Percentiles rank a stretch among this genome's conserved stretches.
Conservation (phyloP, 2,888 invertebrate species). For the Amorpha juglandis region DNA sequence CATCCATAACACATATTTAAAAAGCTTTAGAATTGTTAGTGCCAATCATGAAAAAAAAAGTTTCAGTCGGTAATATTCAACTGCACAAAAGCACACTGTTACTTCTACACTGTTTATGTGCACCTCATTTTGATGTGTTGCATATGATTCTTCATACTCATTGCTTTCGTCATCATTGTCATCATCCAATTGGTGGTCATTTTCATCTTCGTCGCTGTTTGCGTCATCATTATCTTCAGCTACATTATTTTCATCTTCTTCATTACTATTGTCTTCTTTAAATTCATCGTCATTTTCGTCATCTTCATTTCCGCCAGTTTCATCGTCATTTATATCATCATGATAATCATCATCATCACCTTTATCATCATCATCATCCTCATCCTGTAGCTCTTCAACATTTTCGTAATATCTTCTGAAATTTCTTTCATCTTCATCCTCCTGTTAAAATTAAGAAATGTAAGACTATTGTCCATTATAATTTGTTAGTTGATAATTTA, state of each 20-base stretch:
- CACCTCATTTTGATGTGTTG: conserved; percentile 50
- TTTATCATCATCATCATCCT: conserved; percentile 52
- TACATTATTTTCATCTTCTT: conserved; percentile 10
- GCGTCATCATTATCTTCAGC: conserved; percentile 5
- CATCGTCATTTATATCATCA: conserved; percentile 39
- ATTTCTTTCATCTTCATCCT: conserved; percentile 31
- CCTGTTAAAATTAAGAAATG: conserved; percentile 31
- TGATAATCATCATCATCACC: conserved; percentile 42
- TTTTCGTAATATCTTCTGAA: conserved; percentile 48
- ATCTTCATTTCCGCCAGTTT: conserved; percentile 46
- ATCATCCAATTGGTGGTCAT: conserved; percentile 21
- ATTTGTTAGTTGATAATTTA: background rate
- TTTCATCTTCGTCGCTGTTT: background rate
- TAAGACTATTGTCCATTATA: background rate
- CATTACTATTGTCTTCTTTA: conserved; percentile 27
- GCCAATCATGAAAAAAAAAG: conserved; percentile 55
- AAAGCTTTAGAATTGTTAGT: conserved; percentile 61
- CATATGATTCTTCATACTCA: conserved; percentile 37
- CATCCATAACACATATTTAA: conserved; percentile 36
- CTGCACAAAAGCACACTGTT: conserved; percentile 47
- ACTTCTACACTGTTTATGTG: conserved; percentile 37
- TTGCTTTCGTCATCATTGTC: conserved; percentile 35
- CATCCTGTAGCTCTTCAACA: conserved; percentile 41
- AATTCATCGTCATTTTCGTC: conserved; percentile 49
- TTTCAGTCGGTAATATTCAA: conserved; percentile 37